These are phyloP conservation scores for Podarcis lilfordi DNA, from an alignment of 2,797 vertebrate species.

Conservation along the genomic window DNA sequence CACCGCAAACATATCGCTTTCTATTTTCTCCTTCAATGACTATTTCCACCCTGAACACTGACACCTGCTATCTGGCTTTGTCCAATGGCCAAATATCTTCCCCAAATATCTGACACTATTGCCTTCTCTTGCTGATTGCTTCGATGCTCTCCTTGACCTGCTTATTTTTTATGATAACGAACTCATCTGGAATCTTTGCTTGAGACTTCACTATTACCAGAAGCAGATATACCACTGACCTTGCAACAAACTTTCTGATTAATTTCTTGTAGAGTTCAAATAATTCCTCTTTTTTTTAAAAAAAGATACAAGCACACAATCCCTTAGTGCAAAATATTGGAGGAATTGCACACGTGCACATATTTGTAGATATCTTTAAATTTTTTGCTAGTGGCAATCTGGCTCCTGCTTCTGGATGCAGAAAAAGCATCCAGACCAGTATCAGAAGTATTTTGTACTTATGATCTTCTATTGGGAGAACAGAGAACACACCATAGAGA, in stretches of 20 bases:
- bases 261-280: rapidly evolving
- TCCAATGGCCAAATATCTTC: background rate
- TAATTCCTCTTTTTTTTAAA: background rate
- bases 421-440: background rate
- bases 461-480: background rate
- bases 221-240: background rate
- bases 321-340: background rate
- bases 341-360: background rate
- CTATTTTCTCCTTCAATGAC: conserved; percentile 11
- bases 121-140: background rate
- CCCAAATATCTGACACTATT: background rate
- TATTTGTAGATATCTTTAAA: background rate
- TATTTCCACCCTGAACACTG: background rate
- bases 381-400: background rate
- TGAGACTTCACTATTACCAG: background rate
- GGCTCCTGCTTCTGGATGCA: background rate
- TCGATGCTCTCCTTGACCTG: background rate
- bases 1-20: background rate
- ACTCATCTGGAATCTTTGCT: conserved; percentile 8
- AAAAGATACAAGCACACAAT: background rate
- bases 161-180: conserved; percentile 30
- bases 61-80: rapidly evolving
- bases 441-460: background rate
- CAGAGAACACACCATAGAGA: background rate
- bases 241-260: background rate